Conservation (phyloP, 2,113 vertebrate genomes). For the Elanoides forficatus region DNA sequence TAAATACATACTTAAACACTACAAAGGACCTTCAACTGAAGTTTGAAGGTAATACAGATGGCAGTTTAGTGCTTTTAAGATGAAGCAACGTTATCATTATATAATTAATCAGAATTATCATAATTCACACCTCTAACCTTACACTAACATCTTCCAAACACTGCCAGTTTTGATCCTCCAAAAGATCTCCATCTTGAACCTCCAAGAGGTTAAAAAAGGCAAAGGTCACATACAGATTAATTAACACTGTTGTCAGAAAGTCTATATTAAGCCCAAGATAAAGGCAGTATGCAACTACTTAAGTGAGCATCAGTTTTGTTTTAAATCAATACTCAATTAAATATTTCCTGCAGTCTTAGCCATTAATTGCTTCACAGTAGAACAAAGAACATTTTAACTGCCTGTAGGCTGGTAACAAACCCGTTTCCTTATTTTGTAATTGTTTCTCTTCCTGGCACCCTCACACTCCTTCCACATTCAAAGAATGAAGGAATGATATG, state of each 20-base stretch:
- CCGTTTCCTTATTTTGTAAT: neutral
- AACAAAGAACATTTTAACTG: constrained; percentile 54
- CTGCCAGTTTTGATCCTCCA: neutral
- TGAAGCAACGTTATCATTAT: neutral
- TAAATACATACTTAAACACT: neutral
- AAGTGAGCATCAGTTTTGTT: constrained; percentile 33
- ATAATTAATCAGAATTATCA: neutral
- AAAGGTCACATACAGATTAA: neutral
- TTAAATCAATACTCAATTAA: constrained; percentile 73
- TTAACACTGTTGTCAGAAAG: neutral
- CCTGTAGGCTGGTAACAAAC: constrained; percentile 29
- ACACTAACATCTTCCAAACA: neutral
- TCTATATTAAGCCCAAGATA: neutral
- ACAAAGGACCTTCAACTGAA: neutral
- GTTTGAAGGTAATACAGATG: neutral
- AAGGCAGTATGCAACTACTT: constrained; percentile 1
- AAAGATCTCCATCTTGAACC: neutral
- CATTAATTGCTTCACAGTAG: constrained; percentile 56
- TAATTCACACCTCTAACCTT: neutral
- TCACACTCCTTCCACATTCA: neutral
- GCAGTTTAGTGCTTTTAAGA: neutral
- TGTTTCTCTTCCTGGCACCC: neutral
- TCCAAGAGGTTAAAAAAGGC: neutral
- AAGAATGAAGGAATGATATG: neutral
- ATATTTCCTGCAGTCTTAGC: constrained; percentile 52